Base-by-base conservation (phyloP, 1,140 invertebrate genomes). In the Belonocnema kinseyi region DNA sequence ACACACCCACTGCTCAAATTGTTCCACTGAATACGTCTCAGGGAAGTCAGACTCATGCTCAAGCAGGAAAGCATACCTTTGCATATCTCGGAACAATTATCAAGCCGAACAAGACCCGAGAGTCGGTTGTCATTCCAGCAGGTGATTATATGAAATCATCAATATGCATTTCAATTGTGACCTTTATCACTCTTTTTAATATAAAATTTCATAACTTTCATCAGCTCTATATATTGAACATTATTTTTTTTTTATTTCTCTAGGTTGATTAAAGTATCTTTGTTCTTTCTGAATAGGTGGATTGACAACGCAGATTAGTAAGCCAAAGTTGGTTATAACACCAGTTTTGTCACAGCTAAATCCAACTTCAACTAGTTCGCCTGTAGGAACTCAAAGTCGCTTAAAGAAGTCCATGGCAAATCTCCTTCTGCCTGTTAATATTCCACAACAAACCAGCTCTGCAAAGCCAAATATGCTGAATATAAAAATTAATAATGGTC, bases 401-500 rank as follows among this genome's bases (percentile, higher is more conserved):
- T 21, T 87, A 50, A 50, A 84, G 11, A 91, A 91, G 82, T 88
- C 90, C 78, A 89, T 93, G 85, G 84, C 92, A 50, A 91, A 91
- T 82, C 81, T 92, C 53, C 78, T 93, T 77, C 77, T 93, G 82
- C 93, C 93, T 61, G 87, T 93, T 71, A 86, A 86, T 56, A 86
- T 93, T 84, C 88, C 87, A 6, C 89, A 89, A 79, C 87, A 88
- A 50, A 87, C 86, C 72, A 87, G 80, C 21, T 76, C 87, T 56
- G 61, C 83, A 51, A 92, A 93, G 80, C 81, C 88, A 16, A 92
- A 88, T 77, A 89, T 93, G 84, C 92, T 93, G 75, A 93, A 93
- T 85, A 87, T 93, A 70, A 93, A 93, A 85, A 91, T 93, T 53
- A 90, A 90, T 40, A 93, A 93, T 85, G 92, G 92, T 13, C 90